phyloP scores from a whole-genome alignment of 2,113 vertebrate genomes.

The Chloropsis hardwickii region DNA sequence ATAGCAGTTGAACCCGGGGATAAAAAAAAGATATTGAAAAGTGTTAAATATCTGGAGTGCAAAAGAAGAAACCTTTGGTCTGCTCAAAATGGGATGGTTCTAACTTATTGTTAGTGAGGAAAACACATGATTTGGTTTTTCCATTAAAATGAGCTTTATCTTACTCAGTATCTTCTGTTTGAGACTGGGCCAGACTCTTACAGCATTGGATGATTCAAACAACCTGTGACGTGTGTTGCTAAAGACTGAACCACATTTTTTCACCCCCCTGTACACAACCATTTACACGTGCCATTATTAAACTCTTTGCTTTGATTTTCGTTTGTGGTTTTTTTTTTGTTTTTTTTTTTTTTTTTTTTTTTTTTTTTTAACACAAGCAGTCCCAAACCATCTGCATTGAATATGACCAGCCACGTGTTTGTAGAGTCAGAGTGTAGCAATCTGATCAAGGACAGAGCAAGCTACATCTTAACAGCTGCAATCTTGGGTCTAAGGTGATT shows the following conservation, averaged over 20 bases:
- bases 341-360: not conserved
- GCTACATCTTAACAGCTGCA: slow-evolving; percentile 18
- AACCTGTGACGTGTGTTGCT: not conserved
- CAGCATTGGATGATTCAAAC: slow-evolving; percentile 36
- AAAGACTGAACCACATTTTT: not conserved
- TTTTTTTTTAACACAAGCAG: not conserved
- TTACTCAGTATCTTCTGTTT: slow-evolving; percentile 34
- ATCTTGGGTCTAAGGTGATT: not conserved
- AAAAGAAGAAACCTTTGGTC: not conserved
- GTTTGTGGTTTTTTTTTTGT: too few relatives aligned
- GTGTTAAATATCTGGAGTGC: not conserved
- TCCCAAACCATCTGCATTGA: slow-evolving; percentile 26
- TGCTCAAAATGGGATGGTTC: not conserved
- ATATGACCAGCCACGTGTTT: not conserved
- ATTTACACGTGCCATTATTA: slow-evolving; percentile 19
- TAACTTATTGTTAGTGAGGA: not conserved
- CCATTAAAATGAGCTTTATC: slow-evolving; percentile 60
- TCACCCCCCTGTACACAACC: not conserved
- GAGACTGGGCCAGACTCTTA: not conserved
- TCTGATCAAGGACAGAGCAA: not conserved
- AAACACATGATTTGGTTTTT: slow-evolving; percentile 4
- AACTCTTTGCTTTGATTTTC: not conserved
- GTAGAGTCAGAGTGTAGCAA: not conserved
- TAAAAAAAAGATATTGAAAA: not conserved
- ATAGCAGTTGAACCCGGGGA: not conserved